phyloP scores from a whole-genome alignment of 1,140 invertebrate species.

The Drosophila repleta region DNA sequence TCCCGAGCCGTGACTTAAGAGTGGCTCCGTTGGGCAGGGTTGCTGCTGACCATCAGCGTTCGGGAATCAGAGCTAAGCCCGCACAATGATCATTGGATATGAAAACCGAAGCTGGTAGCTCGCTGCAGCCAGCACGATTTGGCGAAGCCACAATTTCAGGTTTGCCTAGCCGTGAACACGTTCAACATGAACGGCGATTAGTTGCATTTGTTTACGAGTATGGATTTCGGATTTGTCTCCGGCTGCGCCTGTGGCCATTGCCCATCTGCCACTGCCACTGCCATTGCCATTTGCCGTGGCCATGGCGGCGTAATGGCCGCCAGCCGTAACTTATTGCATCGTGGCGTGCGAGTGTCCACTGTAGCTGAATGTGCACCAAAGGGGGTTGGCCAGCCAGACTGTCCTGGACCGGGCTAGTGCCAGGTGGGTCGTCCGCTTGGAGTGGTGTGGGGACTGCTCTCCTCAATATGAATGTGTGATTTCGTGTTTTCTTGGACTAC shows the following conservation, averaged over 20 bases:
- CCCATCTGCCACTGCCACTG: constrained; percentile 35
- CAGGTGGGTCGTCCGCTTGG: constrained; percentile 30
- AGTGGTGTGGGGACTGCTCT: not conserved
- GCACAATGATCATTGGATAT: constrained; percentile 49
- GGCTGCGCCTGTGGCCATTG: constrained; percentile 43
- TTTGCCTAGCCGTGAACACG: constrained; percentile 78
- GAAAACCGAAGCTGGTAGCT: constrained; percentile 6
- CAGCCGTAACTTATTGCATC: constrained; percentile 76
- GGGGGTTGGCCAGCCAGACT: constrained; percentile 42
- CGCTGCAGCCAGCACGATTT: constrained; percentile 14
- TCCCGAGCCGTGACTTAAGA: not conserved
- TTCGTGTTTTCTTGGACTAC: constrained; percentile 63
- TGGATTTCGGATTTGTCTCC: constrained; percentile 80
- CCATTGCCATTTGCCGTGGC: constrained; percentile 9
- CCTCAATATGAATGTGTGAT: constrained; percentile 76
- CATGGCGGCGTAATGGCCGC: constrained; percentile 59
- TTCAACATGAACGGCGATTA: constrained; percentile 81
- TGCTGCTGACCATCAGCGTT: constrained; percentile 16
- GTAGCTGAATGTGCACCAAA: constrained; percentile 37
- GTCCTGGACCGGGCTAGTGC: constrained; percentile 7
- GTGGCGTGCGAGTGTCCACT: constrained; percentile 68
- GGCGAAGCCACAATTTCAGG: constrained; percentile 75
- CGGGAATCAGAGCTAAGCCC: constrained; percentile 41
- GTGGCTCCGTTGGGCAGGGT: not conserved
- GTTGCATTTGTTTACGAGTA: constrained; percentile 82